A percentile compares a stretch with the other conserved stretches of the same genome.
These are phyloP conservation scores for Phodopus roborovskii DNA, from an alignment of 2,113 vertebrate genomes.

Conservation along the genomic window DNA sequence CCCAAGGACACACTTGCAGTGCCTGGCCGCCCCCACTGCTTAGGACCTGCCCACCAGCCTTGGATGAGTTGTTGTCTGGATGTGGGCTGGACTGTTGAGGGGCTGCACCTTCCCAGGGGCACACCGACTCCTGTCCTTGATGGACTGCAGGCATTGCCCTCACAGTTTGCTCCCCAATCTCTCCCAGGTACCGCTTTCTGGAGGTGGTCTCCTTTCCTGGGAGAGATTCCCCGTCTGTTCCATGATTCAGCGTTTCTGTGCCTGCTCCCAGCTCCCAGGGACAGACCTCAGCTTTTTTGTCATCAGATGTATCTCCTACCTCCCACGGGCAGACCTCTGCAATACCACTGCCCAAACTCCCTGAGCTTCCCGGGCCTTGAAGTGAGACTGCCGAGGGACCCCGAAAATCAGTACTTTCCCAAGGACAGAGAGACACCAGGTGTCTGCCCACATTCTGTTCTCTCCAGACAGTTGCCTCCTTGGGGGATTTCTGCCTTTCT, in stretches of 20 bases:
- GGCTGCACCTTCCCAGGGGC: neutral
- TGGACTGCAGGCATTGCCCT: neutral
- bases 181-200: neutral
- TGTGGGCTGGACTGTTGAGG: neutral
- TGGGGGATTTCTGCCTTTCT: conserved; percentile 43
- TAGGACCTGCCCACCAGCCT: neutral
- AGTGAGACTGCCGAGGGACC: conserved; percentile 53
- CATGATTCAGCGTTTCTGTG: neutral
- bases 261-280: conserved; percentile 59
- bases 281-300: conserved; percentile 78
- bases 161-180: neutral
- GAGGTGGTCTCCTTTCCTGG: conserved; percentile 12
- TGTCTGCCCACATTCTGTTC: conserved; percentile 62
- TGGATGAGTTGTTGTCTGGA: conserved; percentile 5
- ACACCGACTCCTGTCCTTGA: neutral
- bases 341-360: accelerated
- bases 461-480: conserved; percentile 30
- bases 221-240: accelerated
- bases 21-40: neutral
- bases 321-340: conserved; percentile 5
- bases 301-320: neutral
- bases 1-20: conserved; percentile 38
- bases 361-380: neutral
- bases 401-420: conserved; percentile 81
- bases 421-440: conserved; percentile 67